Percentiles rank a stretch among this genome's conserved stretches.
phyloP scores from a whole-genome alignment of 2,113 vertebrate genomes.

The Crotalus viridis region DNA sequence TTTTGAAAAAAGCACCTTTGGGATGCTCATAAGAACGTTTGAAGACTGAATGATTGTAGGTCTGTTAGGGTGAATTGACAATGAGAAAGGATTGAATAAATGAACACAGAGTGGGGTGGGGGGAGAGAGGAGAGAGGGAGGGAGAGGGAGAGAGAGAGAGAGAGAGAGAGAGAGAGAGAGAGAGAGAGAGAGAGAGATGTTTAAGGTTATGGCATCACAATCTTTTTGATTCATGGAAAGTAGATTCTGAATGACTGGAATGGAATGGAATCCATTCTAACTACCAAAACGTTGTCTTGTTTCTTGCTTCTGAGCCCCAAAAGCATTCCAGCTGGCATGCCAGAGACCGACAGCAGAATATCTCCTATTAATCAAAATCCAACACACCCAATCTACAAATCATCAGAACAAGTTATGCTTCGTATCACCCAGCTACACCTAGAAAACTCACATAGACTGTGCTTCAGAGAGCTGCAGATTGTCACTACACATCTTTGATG shows the following conservation, averaged over 20 bases:
- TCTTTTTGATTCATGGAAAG: background rate
- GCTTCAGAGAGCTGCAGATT: background rate
- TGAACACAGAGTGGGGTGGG: too few relatives aligned
- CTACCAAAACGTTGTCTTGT: background rate
- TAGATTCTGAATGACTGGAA: background rate
- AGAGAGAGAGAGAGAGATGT: too few relatives aligned
- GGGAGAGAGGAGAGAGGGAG: too few relatives aligned
- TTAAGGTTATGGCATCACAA: background rate
- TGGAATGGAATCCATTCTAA: background rate
- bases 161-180: too few relatives aligned
- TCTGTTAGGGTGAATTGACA: background rate
- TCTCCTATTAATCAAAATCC: background rate
- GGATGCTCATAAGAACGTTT: background rate
- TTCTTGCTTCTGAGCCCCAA: constrained; percentile 1
- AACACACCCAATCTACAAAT: background rate
- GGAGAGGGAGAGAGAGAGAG: background rate
- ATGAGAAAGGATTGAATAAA: background rate
- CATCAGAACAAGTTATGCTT: constrained; percentile 18
- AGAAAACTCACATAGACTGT: background rate
- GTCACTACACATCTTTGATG: background rate
- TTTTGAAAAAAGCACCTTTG: background rate
- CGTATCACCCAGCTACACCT: background rate
- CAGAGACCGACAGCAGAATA: background rate
- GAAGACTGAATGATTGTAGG: background rate
- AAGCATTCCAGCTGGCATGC: constrained; percentile 23